These are phyloP conservation scores for Ceuthmochares aereus DNA, from an alignment of 2,113 vertebrate genomes.

Conservation along the genomic window DNA sequence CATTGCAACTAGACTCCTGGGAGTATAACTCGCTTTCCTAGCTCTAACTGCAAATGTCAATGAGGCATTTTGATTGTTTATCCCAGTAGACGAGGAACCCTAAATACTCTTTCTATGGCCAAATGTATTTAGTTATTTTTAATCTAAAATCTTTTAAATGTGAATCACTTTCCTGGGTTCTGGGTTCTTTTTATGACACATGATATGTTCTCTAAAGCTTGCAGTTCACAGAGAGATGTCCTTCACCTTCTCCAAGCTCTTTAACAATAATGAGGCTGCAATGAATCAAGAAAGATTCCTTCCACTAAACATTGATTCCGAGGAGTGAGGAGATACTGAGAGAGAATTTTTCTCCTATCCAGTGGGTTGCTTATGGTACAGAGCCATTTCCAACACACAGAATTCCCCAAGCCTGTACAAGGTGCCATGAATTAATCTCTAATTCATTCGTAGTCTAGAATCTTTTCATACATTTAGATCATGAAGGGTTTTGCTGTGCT, in stretches of 20 bases:
- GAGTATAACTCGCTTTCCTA: not conserved
- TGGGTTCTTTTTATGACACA: not conserved
- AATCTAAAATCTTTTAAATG: not conserved
- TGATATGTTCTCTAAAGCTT: not conserved
- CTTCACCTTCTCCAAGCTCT: not conserved
- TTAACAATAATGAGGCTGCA: not conserved
- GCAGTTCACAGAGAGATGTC: not conserved
- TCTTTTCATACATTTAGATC: not conserved
- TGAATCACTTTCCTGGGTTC: not conserved
- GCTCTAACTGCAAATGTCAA: not conserved
- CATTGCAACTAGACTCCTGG: not conserved
- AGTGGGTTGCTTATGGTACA: rapidly evolving
- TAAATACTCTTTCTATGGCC: not conserved
- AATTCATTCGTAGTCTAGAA: not conserved
- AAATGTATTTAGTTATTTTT: not conserved
- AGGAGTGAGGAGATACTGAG: not conserved
- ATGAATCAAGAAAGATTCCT: not conserved
- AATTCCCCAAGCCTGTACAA: not conserved
- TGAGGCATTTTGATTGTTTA: not conserved
- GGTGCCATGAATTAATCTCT: not conserved
- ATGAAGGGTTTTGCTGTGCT: not conserved
- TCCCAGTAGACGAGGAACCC: not conserved
- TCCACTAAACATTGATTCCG: not conserved
- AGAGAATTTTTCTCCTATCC: not conserved
- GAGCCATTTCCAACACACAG: not conserved